Evolutionary conservation across 2,113 vertebrate species (phyloP).

Genomic region (Lagenorhynchus albirostris): DNA sequence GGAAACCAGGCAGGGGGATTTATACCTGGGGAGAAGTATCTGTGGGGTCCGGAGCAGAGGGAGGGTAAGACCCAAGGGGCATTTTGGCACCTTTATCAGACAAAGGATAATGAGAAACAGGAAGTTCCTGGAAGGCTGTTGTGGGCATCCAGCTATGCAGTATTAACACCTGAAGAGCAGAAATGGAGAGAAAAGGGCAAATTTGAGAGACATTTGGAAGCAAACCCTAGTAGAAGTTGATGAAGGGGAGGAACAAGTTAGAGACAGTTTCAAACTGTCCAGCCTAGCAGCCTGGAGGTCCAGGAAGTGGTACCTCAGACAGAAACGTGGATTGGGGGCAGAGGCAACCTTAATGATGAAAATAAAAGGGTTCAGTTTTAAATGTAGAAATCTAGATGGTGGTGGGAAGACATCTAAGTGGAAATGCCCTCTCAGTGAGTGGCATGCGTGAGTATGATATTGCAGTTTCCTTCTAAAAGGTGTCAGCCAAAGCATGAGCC

Average conservation of each 20-base stretch:
- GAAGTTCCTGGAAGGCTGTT: accelerated
- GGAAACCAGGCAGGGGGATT: background rate
- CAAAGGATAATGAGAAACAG: background rate
- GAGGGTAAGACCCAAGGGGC: background rate
- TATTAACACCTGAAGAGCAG: background rate
- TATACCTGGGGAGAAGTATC: background rate
- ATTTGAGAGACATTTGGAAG: background rate
- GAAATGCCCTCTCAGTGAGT: background rate
- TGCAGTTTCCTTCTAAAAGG: background rate
- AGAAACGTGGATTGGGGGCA: background rate
- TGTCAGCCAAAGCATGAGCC: background rate
- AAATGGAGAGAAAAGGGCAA: background rate
- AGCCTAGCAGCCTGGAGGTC: background rate
- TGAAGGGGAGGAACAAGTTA: background rate
- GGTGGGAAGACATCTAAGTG: background rate
- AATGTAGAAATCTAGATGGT: background rate
- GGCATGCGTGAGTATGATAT: background rate
- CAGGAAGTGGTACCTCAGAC: background rate
- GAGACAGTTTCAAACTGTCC: background rate
- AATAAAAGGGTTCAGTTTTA: background rate
- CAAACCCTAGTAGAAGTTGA: background rate
- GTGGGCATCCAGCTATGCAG: background rate
- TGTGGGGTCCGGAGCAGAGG: background rate
- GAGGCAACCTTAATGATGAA: background rate
- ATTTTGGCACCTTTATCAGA: background rate